Conservation (phyloP, 2,113 vertebrate species). For the Aspiorhynchus laticeps region DNA sequence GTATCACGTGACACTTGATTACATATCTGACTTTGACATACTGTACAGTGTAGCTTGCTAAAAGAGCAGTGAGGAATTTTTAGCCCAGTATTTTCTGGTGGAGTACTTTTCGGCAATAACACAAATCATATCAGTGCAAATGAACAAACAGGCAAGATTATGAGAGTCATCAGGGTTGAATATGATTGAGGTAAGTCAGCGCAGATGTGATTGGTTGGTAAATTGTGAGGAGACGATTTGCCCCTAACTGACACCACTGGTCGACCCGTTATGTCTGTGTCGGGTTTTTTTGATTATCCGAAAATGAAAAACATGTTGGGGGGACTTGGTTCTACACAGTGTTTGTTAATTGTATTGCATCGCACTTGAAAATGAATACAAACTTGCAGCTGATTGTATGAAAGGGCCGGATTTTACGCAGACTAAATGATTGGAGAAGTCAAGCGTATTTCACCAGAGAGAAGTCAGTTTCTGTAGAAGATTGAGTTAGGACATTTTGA, state of each 20-base stretch:
- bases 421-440: background rate
- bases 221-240: background rate
- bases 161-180: background rate
- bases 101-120: background rate
- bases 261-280: background rate
- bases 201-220: background rate
- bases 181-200: background rate
- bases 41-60: background rate
- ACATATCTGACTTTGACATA: conserved; percentile 14
- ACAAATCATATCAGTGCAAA: background rate
- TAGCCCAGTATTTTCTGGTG: background rate
- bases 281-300: background rate
- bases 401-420: background rate
- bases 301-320: background rate
- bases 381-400: background rate
- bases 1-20: background rate
- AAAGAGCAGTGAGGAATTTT: background rate
- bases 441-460: background rate
- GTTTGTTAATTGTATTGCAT: background rate
- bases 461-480: too few relatives aligned
- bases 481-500: background rate
- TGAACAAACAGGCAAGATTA: background rate
- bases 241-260: background rate
- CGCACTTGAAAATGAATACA: background rate
- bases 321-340: background rate